phyloP scores from a whole-genome alignment of 2,888 invertebrate species.

The Drosophila glabriapex region DNA sequence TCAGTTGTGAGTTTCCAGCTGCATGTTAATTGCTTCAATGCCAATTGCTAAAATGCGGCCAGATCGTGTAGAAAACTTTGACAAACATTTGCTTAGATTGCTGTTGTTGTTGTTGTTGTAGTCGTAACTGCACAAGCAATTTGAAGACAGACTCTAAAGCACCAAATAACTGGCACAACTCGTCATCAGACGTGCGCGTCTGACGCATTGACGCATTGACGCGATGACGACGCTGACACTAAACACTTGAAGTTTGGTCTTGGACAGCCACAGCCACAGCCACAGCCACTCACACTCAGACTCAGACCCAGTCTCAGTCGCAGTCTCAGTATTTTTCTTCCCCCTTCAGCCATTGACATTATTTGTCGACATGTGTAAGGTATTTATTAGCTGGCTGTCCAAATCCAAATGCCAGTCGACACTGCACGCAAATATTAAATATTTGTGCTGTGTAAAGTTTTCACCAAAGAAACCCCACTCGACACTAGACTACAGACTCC shows the following conservation, averaged over 20 bases:
- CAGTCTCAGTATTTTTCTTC: constrained; percentile 3
- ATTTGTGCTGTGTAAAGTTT: constrained; percentile 71
- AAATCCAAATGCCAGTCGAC: constrained; percentile 69
- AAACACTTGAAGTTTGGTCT: constrained; percentile 42
- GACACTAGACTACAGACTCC: background rate
- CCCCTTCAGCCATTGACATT: constrained; percentile 69
- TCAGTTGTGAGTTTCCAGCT: constrained; percentile 56
- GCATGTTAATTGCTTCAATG: constrained; percentile 81
- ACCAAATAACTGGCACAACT: constrained; percentile 68
- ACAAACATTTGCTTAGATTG: constrained; percentile 75
- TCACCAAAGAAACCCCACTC: constrained; percentile 51
- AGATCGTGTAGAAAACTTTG: constrained; percentile 79
- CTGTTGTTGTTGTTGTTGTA: constrained; percentile 2
- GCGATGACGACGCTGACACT: constrained; percentile 54
- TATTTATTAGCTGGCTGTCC: constrained; percentile 77
- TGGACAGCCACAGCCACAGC: constrained; percentile 35
- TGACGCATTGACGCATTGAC: constrained; percentile 43
- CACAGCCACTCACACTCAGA: background rate
- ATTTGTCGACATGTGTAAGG: constrained; percentile 79
- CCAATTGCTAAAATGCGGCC: constrained; percentile 80
- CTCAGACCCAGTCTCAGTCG: background rate
- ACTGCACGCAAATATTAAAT: constrained; percentile 73
- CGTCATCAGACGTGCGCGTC: constrained; percentile 51
- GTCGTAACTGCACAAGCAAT: constrained; percentile 46
- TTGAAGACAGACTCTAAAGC: constrained; percentile 28